Evolutionary conservation across 2,113 vertebrate genomes (phyloP), one percentile per base, ranked within the genome.

Genomic region (Eublepharis macularius): DNA sequence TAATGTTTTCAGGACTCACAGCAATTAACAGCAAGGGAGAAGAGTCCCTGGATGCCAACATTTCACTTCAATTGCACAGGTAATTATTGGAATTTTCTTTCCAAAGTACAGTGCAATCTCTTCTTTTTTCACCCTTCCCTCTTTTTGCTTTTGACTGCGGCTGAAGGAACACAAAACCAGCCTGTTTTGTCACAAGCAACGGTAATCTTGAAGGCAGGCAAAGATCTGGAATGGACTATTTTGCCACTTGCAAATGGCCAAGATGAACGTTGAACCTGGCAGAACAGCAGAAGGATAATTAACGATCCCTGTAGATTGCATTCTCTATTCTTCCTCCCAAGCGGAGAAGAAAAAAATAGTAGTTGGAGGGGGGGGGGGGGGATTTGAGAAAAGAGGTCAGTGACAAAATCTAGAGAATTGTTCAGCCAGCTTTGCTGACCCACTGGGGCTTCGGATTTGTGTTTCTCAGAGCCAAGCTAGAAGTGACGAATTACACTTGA

Each of bases 251-350:
- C 76, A 63, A 94, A 21, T 0, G 13, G 17, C 17, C 16, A 84
- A 79, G 90, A 85, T 91, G 87, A 93, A 91, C 81, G 79, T 84
- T 80, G 88, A 91, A 54, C 70, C 81, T 89, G 76, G 87, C 86
- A 85, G 88, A 76, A 43, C 1, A 51, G 45, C 4, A 84, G 82
- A 49, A 78, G 57, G 0, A 43, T 81, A 29, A 21, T 76, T 47
- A 81, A 85, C 26, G 80, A 80, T 51, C 91, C 90, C 69, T 84
- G 60, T 75, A 87, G 82, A 41, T 41, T 57, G 72, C 82, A 74
- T 74, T 43, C 32, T 72, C 16, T 19, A 3, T 60, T 60, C 26
- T 63, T 63, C 8, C 6, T 69, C 84, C 81, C 43, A 13, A 1
- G 0, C 78, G 54, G 57, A 60, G 29, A 82, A 26, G 43, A 57